Base-by-base conservation (phyloP, 2,888 invertebrate genomes). In the Pollenia griseotomentosa region DNA sequence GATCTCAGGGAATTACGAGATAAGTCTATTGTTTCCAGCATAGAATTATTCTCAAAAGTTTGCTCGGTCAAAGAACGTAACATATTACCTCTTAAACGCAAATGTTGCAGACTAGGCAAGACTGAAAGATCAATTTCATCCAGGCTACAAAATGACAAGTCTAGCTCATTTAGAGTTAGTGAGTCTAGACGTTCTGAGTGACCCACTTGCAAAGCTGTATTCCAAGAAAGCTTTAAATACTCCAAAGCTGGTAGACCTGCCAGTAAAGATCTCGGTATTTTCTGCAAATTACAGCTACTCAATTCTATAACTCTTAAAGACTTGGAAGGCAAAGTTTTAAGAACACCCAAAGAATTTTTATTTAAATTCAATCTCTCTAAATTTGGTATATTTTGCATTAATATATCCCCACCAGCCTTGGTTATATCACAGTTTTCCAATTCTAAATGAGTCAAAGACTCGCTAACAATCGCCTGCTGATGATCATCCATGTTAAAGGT, bases 1-100 rank as follows among this genome's bases (percentile, higher is more conserved):
- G 93, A 94, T 11, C 94, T 95, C 59, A 97, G 94, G 19, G 95
- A 95, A 92, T 97, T 97, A 61, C 94, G 94, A 0, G 96, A 96
- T 55, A 97, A 91, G 91, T 96, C 96, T 16, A 97, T 91, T 79
- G 94, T 92, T 89, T 95, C 94, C 61, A 97, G 91, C 88, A 94
- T 94, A 5, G 94, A 93, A 90, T 96, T 96, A 89, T 95, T 95
- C 0, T 91, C 90, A 91, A 97, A 97, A 88, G 95, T 95, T 0
- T 46, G 59, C 70, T 94, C 94, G 12, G 94, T 94, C 10, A 97
- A 91, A 57, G 93, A 93, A 87, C 95, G 94, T 65, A 97, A 94
- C 91, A 95, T 94, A 90, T 97, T 97, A 63, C 95, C 95, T 59
- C 95, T 95, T 9, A 96, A 91, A 55, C 95, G 93, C 3, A 95